Evolutionary conservation across 2,888 invertebrate species (phyloP), one percentile per base, ranked within the genome.

Genomic region (Netelia fuscicornis): DNA sequence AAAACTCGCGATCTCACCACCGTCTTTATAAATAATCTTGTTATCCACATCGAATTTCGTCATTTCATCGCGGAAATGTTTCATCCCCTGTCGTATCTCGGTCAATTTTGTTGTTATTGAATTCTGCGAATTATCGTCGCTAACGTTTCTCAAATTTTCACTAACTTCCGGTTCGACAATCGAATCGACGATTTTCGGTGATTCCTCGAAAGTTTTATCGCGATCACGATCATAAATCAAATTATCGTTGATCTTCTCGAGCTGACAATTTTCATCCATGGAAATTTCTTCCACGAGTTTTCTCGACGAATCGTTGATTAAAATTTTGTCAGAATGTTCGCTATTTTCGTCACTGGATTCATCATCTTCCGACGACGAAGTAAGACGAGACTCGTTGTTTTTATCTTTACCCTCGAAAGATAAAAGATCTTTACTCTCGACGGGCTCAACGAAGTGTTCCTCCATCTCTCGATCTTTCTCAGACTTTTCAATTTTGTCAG

Each of bases 1-100:
- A 74, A 89, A 87, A 67, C 88, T 72, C 56, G 88, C 78, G 52
- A 89, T 80, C 8, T 90, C 83, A 11, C 88, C 89, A 17, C 0
- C 17, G 17, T 89, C 58, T 56, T 54, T 82, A 60, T 88, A 88
- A 2, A 88, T 70, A n/a, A 91, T 89, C 2, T 83, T 88, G 71
- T 90, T 90, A 11, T 90, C 87, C 20, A 82, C 84, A 10, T 88
- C 84, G 65, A 91, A 91, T 81, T 87, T 88, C 17, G 86, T 86
- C 83, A 91, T 88, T 20, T 74, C 85, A 0, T 65, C 64, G 75
- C 89, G 89, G 74, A 90, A 91, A 1, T 85, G 85, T 52, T 86
- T 88, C 89, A 91, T 91, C 5, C 88, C 90, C 20, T 86, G 85
- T 9, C 91, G 90, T 42, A 91, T 90, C 44, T 89, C 88, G 68